These are phyloP conservation scores for Stenolophus ochropezus DNA, from an alignment of 2,888 invertebrate genomes.

Conservation along the genomic window DNA sequence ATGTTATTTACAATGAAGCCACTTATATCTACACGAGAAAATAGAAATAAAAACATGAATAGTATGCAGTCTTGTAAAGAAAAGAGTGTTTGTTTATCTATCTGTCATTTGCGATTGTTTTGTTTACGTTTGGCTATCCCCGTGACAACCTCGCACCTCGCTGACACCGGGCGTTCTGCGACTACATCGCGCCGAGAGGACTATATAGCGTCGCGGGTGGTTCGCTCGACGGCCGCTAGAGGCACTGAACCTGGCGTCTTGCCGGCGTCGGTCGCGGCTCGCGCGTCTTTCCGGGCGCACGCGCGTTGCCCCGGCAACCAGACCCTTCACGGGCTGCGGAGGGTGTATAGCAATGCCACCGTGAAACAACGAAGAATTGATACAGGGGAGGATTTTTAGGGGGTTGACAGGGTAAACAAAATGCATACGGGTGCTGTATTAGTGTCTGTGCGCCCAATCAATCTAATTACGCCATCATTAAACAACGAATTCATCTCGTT, in stretches of 20 bases:
- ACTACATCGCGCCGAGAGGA: conserved; percentile 46
- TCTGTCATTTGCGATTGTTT: conserved; percentile 1
- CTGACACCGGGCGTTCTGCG: conserved; percentile 21
- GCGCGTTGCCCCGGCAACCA: conserved; percentile 56
- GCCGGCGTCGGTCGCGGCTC: conserved; percentile 58
- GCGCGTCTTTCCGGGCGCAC: conserved; percentile 60
- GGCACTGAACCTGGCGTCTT: conserved; percentile 58
- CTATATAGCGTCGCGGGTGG: conserved; percentile 54
- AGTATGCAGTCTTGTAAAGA: neutral
- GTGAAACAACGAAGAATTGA: conserved; percentile 37
- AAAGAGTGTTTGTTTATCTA: neutral
- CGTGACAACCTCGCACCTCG: neutral
- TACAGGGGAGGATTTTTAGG: neutral
- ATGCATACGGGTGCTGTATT: neutral
- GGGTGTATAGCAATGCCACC: conserved; percentile 16
- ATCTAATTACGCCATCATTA: neutral
- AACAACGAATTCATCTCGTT: too few species aligned
- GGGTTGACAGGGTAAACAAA: neutral
- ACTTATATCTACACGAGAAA: neutral
- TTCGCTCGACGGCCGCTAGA: conserved; percentile 55
- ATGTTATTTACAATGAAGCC: conserved; percentile 7
- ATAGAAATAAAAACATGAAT: neutral
- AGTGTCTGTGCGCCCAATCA: neutral
- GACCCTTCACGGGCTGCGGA: neutral
- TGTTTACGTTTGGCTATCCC: conserved; percentile 16